phyloP scores from a whole-genome alignment of 2,113 vertebrate species.

The Eurystomus gularis region DNA sequence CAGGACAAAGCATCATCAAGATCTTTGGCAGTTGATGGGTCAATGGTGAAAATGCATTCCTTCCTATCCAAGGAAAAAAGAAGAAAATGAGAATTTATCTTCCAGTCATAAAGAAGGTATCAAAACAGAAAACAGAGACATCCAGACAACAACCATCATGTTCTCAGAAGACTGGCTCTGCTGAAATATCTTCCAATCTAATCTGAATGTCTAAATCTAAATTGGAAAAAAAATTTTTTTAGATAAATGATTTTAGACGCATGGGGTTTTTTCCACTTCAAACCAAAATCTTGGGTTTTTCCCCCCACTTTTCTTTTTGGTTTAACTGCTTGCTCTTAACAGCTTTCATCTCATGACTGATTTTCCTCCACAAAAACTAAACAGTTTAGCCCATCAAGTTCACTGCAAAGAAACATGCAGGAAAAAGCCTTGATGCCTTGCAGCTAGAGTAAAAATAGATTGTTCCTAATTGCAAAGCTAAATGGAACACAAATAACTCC shows the following conservation, averaged over 20 bases:
- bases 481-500: slow-evolving; percentile 20
- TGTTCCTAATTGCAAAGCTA: slow-evolving; percentile 15
- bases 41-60: slow-evolving; percentile 88
- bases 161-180: not conserved
- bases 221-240: not conserved
- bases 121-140: slow-evolving; percentile 3
- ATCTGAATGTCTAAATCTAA: not conserved
- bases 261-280: not conserved
- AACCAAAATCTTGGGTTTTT: not conserved
- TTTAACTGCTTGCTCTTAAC: slow-evolving; percentile 7
- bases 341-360: not conserved
- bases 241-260: not conserved
- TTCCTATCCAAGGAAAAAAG: slow-evolving; percentile 80
- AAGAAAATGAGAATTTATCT: slow-evolving; percentile 62
- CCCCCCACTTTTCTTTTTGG: not conserved
- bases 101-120: not conserved
- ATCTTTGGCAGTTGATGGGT: slow-evolving; percentile 86
- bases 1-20: slow-evolving; percentile 87
- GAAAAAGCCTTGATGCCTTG: not conserved
- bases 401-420: slow-evolving; percentile 9
- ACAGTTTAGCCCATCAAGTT: slow-evolving; percentile 21
- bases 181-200: not conserved
- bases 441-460: slow-evolving; percentile 29
- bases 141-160: not conserved
- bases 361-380: slow-evolving; percentile 5